Conservation (phyloP, 2,113 vertebrate genomes). For the Tetrax tetrax region DNA sequence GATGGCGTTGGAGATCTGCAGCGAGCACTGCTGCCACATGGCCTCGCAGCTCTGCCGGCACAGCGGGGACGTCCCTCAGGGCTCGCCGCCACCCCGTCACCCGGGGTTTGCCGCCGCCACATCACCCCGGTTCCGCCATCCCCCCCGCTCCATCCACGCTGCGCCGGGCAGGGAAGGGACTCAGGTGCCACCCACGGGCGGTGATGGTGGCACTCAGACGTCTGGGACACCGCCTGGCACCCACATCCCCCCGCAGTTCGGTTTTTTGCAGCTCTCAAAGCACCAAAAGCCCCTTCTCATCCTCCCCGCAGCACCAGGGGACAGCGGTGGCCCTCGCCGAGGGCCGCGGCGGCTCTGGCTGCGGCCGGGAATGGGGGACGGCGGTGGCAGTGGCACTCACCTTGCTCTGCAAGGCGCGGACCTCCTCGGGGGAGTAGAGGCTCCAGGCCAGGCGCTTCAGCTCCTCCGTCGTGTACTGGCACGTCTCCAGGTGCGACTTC, state of each 20-base stretch:
- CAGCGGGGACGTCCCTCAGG: not conserved
- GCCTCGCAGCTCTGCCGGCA: constrained; percentile 81
- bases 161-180: not conserved
- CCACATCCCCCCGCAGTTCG: rapidly evolving
- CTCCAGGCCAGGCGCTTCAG: constrained; percentile 86
- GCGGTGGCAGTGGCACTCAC: constrained; percentile 32
- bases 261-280: not conserved
- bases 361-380: too few relatives aligned
- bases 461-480: constrained; percentile 87
- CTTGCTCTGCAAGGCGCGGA: constrained; percentile 83
- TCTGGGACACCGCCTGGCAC: not conserved
- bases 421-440: constrained; percentile 85
- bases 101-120: not conserved
- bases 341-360: too few relatives aligned
- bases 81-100: not conserved
- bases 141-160: too few relatives aligned
- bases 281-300: not conserved
- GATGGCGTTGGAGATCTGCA: constrained; percentile 89
- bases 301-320: not conserved
- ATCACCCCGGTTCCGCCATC: rapidly evolving
- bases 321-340: too few relatives aligned
- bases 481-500: constrained; percentile 89
- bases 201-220: not conserved
- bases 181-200: rapidly evolving
- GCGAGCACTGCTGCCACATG: constrained; percentile 90